Evolutionary conservation across 2,113 vertebrate species (phyloP), one percentile per base, ranked within the genome.

Genomic region (Ochotona curzoniae): DNA sequence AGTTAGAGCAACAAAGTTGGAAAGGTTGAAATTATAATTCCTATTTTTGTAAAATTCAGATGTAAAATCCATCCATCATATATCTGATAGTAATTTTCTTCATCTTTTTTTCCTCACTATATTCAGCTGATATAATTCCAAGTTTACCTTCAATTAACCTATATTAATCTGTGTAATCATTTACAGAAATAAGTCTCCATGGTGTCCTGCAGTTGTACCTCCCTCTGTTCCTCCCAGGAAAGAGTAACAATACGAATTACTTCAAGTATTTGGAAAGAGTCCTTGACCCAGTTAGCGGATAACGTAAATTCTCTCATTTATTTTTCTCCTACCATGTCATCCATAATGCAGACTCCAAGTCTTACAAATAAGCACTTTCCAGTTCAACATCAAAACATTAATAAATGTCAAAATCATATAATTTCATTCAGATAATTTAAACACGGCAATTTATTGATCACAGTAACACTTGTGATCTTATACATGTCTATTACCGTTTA

Each of bases 71-170:
- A 82, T 74, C 73, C 18, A 30, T 74, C 8, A 30, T 38, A 93
- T 89, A 87, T 80, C 88, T 75, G 82, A 93, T 44, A 78, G 51
- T 79, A 95, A 94, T 95, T 85, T 82, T 18, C 64, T 94, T 96
- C 87, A 60, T 28, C 60, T 67, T 87, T 83, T 14, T 26, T 44
- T n/a, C 30, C 85, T 67, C 18, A 78, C 57, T 95, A 70, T 83
- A 51, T 69, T 94, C 35, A 30, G 51, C 17, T 81, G 74, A 80
- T 90, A 69, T 3, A 87, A 91, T n/a, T 93, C 64, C 83, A 96
- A 11, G 69, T 87, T 93, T 97, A 96, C 94, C 95, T 93, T 95
- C 94, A 97, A 96, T 94, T 95, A 96, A 97, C 87, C 94, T 95
- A 95, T 92, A 95, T 96, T 95, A 96, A 96, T 93, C 92, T 91